Evolutionary conservation across 2,797 vertebrate species (phyloP), one percentile per base, ranked within the genome.

Genomic region (Notolabrus celidotus): DNA sequence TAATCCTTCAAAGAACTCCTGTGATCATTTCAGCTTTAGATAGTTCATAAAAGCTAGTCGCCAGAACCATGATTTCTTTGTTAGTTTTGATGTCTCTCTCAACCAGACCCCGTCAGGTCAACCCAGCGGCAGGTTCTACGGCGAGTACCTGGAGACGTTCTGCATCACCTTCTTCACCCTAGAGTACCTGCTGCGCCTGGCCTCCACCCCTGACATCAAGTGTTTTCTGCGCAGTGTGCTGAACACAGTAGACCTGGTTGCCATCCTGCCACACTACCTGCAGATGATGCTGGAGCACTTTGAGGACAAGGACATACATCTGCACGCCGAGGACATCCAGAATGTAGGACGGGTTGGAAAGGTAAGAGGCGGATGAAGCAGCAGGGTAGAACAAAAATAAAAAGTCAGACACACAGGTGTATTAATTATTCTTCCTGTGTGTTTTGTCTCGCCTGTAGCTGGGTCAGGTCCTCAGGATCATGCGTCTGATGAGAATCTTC

Each of bases 401-500:
- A 29, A 29, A 46, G 20, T 45, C 10, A 5, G 22, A 14, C 5
- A 15, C 6, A 23, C 11, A 7, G 0, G 25, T 31, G 45, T 1
- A 15, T 14, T 22, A 11, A 14, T 2, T 36, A 14, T 2, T 36
- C 0, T 54, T 34, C 5, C 39, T 20, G 1, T 27, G 15, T 41
- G 7, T 1, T 47, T 41, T 22, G 2, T 50, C 10, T 4, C 16
- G 29, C 46, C 20, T 57, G 38, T 7, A 97, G 89, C 88, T 99
- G 79, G 97, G 97, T 19, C 97, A 98, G 91, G 96, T 97, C 51
- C 92, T 99, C 55, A 95, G 96, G 43, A 94, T 98, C 85, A 98
- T 98, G 97, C 95, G 97, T 5, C 95, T 99, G 42, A 95, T 98
- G 96, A 94, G 97, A 14, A 97, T 99, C 87, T 97, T 98, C 83